Evolutionary conservation across 1,140 invertebrate genomes (phyloP).

Genomic region (Lepidurus apus): DNA sequence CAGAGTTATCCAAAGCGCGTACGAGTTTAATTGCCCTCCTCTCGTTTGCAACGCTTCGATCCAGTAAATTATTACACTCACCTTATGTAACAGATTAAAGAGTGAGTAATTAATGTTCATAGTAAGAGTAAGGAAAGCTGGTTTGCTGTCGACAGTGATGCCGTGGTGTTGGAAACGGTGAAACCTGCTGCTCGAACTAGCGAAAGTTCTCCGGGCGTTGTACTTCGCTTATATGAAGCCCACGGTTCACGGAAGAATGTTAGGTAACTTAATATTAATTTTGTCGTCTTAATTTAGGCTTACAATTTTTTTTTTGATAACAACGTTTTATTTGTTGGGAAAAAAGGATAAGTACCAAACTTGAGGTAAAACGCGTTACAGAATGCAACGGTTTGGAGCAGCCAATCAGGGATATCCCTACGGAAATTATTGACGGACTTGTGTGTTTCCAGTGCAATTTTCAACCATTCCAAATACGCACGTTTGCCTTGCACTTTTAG

Average conservation of each 20-base stretch:
- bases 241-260: constrained; percentile 42
- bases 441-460: constrained; percentile 36
- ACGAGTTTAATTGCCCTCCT: constrained; percentile 38
- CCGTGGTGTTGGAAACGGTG: constrained; percentile 45
- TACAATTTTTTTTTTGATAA: not conserved
- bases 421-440: constrained; percentile 6
- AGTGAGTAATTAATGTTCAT: not conserved
- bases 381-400: constrained; percentile 40
- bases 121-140: constrained; percentile 10
- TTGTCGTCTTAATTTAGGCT: not conserved
- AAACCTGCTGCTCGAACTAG: constrained; percentile 41
- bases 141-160: constrained; percentile 36
- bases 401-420: constrained; percentile 6
- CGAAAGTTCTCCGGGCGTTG: constrained; percentile 31
- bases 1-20: constrained; percentile 25
- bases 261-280: constrained; percentile 34
- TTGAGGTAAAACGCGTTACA: constrained; percentile 39
- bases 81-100: not conserved
- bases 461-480: constrained; percentile 39
- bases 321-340: not conserved
- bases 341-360: constrained; percentile 37
- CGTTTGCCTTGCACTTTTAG: constrained; percentile 35
- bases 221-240: constrained; percentile 45
- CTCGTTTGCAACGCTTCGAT: constrained; percentile 22
- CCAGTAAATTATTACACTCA: not conserved